Base-by-base conservation (phyloP, 2,888 invertebrate genomes). In the Lypha dubia region DNA sequence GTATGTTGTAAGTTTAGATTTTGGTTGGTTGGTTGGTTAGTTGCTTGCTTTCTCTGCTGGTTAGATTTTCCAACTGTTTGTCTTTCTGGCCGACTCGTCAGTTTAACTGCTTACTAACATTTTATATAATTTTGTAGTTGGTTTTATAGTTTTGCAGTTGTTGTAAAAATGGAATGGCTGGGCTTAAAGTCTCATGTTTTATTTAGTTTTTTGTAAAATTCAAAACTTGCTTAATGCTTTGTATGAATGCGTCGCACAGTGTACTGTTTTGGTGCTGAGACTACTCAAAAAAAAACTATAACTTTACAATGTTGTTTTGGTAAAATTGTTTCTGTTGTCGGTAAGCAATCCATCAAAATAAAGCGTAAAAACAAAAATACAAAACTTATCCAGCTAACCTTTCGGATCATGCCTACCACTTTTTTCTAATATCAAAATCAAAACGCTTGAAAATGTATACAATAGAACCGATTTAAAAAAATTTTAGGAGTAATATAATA, bases 201-300 rank as follows among this genome's bases (percentile, higher is more conserved):
- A 15, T n/a, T 46, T 46, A 68, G 5, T 41, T 51, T 74, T 68
- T 71, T 38, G 41, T 81, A 68, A 74, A 32, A 68, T 65, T 68
- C 51, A 70, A 79, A 60, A 44, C 44, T 77, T 44, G 24, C 38
- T 77, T 38, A 46, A 68, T 46, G 15, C 49, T 51, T 74, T 51
- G 3, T n/a, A 65, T 44, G 28, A 22, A 32, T 53, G 8, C 15
- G 53, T 32, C 44, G 38, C 71, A 71, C 63, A 63, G 44, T 28
- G 49, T 70, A 17, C 46, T 46, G 8, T 49, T 20, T 17, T 49
- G 49, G 9, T 49, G 20, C 49, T 20, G 49, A 7, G 7, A 49
- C 8, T 49, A 49, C 8, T 49, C 20, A 20, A 3, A 49, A 49
- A 49, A 49, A 9, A 28, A 4, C 28, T 28, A 28, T 28, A 28